Percentiles rank a stretch among this genome's conserved stretches.
phyloP scores from a whole-genome alignment of 2,797 vertebrate species.

The Vultur gryphus region DNA sequence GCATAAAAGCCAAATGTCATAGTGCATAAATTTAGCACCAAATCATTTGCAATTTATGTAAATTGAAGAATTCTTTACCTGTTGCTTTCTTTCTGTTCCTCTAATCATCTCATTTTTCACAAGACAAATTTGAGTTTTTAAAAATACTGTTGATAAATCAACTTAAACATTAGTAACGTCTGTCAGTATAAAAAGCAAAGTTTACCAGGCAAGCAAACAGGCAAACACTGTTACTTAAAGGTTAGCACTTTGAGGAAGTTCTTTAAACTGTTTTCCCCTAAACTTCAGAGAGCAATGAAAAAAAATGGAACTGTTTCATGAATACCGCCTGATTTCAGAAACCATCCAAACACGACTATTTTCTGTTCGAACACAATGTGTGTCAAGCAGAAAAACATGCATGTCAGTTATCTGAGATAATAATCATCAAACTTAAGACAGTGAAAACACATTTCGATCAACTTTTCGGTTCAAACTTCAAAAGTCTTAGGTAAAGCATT shows the following conservation, averaged over 20 bases:
- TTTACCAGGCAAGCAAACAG: conserved; percentile 92
- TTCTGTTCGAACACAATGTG: conserved; percentile 72
- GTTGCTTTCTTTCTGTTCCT: conserved; percentile 94
- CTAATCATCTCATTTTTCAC: conserved; percentile 92
- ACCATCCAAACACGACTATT: conserved; percentile 64
- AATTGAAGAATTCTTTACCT: conserved; percentile 93
- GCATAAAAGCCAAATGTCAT: conserved; percentile 90
- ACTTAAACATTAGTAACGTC: conserved; percentile 97
- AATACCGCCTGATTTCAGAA: conserved; percentile 68
- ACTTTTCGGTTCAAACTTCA: conserved; percentile 64
- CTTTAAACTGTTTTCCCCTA: conserved; percentile 69
- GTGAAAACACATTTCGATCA: conserved; percentile 71
- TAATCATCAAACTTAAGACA: conserved; percentile 67
- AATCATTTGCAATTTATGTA: conserved; percentile 88
- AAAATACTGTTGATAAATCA: conserved; percentile 93
- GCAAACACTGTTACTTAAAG: conserved; percentile 85
- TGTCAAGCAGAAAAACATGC: conserved; percentile 74
- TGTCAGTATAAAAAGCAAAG: conserved; percentile 93
- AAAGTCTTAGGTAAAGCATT: conserved; percentile 56
- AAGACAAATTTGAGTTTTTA: conserved; percentile 91
- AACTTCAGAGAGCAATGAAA: conserved; percentile 66
- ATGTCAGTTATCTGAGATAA: conserved; percentile 63
- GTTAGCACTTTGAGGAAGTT: conserved; percentile 94
- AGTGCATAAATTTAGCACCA: conserved; percentile 87
- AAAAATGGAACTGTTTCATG: conserved; percentile 48